These are phyloP conservation scores for Zeugodacus cucurbitae DNA, from an alignment of 1,140 invertebrate species.

Conservation along the genomic window DNA sequence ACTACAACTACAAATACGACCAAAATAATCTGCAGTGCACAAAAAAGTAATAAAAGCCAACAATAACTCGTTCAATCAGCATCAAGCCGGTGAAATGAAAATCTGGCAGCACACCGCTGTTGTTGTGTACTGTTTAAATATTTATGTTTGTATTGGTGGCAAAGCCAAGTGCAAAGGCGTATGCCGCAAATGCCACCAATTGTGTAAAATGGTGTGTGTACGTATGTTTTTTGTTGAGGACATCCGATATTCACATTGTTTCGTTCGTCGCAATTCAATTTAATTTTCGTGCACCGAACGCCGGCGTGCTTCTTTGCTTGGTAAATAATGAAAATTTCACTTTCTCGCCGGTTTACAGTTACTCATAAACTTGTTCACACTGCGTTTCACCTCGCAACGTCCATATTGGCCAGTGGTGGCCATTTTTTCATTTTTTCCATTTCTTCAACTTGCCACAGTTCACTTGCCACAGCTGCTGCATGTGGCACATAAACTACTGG, in stretches of 20 bases:
- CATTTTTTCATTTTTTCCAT: not conserved
- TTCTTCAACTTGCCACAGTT: not conserved
- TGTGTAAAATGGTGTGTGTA: not conserved
- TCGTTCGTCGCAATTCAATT: not conserved
- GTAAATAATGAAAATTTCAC: conserved; percentile 22
- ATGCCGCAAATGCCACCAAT: not conserved
- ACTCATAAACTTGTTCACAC: conserved; percentile 4
- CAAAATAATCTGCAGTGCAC: not conserved
- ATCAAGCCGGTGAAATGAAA: not conserved
- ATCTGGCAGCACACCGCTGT: not conserved
- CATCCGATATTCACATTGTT: conserved; percentile 6
- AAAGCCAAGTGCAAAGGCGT: conserved; percentile 9
- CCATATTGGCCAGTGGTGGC: not conserved
- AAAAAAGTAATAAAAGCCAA: not conserved
- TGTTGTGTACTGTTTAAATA: not conserved
- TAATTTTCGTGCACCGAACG: not conserved
- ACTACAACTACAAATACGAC: not conserved
- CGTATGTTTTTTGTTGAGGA: not conserved
- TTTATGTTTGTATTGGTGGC: not conserved
- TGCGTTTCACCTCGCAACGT: not conserved
- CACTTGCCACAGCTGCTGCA: not conserved
- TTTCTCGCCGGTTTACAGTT: conserved; percentile 35
- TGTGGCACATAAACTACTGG: not conserved
- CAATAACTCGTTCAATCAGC: not conserved
- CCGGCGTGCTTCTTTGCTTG: not conserved